Evolutionary conservation across 1,140 invertebrate genomes (phyloP).

Genomic region (Cyclargus thomasi): DNA sequence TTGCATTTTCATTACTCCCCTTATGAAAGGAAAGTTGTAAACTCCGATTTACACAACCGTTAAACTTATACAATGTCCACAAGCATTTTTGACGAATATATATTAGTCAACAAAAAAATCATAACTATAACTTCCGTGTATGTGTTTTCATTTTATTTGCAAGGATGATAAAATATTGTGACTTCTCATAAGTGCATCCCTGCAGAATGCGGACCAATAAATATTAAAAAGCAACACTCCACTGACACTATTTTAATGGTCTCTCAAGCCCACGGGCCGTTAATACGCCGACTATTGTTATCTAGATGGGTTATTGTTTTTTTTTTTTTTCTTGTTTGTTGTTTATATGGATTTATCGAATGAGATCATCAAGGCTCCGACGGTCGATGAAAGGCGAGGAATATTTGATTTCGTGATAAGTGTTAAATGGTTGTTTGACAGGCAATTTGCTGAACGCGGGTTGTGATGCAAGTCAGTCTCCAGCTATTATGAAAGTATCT

Average conservation of each 20-base stretch:
- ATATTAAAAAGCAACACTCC: constrained; percentile 10
- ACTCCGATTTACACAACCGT: no score
- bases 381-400: background rate
- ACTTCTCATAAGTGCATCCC: background rate
- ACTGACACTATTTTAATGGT: constrained; percentile 13
- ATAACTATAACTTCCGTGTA: no score
- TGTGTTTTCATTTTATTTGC: background rate
- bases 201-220: background rate
- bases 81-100: no score
- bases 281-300: constrained; percentile 6
- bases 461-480: background rate
- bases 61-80: no score
- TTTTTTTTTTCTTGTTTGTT: background rate
- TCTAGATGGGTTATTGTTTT: background rate
- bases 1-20: background rate
- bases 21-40: no score
- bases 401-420: constrained; percentile 1
- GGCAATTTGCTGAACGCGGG: background rate
- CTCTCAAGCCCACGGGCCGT: constrained; percentile 1
- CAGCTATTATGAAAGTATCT: background rate
- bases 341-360: constrained; percentile 2
- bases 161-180: background rate
- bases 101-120: no score
- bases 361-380: background rate
- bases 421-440: background rate